Percentiles rank a stretch among this genome's conserved stretches.
Evolutionary conservation across 2,888 invertebrate genomes (phyloP).

Genomic region (Linnaemya tessellans): DNA sequence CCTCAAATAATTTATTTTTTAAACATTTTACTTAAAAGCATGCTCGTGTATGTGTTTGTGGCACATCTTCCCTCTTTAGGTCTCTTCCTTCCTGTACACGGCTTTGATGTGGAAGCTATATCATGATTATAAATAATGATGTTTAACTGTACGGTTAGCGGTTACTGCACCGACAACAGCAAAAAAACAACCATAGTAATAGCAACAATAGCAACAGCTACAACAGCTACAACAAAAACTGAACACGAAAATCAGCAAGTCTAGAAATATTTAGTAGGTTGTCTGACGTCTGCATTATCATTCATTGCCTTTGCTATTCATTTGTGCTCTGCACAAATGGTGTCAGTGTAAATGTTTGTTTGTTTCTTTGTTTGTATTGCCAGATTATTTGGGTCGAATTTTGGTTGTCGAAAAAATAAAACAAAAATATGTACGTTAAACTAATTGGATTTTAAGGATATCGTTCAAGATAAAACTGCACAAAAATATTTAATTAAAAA

Average conservation of each 20-base stretch:
- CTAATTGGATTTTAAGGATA: constrained; percentile 13
- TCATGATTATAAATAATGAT: constrained; percentile 57
- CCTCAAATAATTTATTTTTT: too few species aligned
- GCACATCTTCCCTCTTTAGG: background rate
- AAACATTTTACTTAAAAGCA: too few species aligned
- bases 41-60: background rate
- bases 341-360: constrained; percentile 8
- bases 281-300: constrained; percentile 50
- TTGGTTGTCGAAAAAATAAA: background rate
- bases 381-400: constrained; percentile 14
- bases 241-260: background rate
- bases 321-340: background rate
- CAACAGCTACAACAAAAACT: background rate
- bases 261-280: constrained; percentile 30
- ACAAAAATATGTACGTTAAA: background rate
- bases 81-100: background rate
- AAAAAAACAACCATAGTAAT: background rate
- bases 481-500: background rate
- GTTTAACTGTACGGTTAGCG: constrained; percentile 54
- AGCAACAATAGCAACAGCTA: background rate
- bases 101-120: background rate
- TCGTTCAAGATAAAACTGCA: background rate
- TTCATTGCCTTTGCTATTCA: constrained; percentile 28
- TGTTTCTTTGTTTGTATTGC: constrained; percentile 29
- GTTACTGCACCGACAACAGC: constrained; percentile 33